These are phyloP conservation scores for Vireo griseus DNA, from an alignment of 2,797 vertebrate genomes.

Conservation along the genomic window DNA sequence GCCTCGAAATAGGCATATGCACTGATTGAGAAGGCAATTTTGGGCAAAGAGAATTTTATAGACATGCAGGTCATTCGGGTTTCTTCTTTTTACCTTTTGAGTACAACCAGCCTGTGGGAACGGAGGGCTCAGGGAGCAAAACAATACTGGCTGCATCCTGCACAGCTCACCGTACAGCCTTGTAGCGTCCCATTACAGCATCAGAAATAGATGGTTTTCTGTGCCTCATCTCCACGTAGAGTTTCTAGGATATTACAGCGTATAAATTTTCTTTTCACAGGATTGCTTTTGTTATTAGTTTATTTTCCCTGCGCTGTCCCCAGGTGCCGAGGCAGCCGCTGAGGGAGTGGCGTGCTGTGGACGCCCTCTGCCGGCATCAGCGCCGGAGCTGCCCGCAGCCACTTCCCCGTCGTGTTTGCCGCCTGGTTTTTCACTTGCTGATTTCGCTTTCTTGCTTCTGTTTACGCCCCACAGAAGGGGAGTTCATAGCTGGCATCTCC, in stretches of 20 bases:
- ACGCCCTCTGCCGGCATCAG: conserved; percentile 25
- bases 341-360: neutral
- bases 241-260: neutral
- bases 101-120: neutral
- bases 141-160: neutral
- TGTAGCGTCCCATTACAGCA: neutral
- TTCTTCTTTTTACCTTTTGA: neutral
- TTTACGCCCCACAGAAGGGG: neutral
- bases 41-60: neutral
- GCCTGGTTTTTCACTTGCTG: neutral
- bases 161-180: neutral
- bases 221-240: neutral
- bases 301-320: rapidly evolving
- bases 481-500: neutral
- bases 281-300: neutral
- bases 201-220: neutral
- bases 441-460: neutral
- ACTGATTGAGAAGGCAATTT: neutral
- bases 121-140: neutral
- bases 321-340: neutral
- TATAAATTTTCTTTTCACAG: neutral
- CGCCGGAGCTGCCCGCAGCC: rapidly evolving
- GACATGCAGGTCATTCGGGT: neutral
- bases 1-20: neutral
- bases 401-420: rapidly evolving